These are phyloP conservation scores for Platyura marginata DNA, from an alignment of 1,140 invertebrate species.

Conservation along the genomic window DNA sequence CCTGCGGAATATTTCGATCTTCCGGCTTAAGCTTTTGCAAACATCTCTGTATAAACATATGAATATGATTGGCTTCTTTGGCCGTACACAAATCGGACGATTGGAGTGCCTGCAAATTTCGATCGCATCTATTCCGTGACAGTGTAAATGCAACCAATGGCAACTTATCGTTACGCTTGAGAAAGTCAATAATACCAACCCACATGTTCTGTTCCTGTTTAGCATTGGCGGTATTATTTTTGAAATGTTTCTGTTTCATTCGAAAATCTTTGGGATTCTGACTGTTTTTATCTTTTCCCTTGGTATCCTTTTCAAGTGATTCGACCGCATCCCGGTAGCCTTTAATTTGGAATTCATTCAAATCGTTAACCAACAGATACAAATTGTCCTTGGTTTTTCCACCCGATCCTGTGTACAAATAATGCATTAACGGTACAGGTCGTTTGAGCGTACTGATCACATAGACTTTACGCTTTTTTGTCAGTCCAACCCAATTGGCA, in stretches of 20 bases:
- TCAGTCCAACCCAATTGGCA: constrained; percentile 92
- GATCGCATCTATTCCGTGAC: constrained; percentile 68
- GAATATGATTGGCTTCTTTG: constrained; percentile 66
- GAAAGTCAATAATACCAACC: constrained; percentile 63
- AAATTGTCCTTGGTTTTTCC: constrained; percentile 65
- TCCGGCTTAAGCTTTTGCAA: constrained; percentile 65
- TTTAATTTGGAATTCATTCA: constrained; percentile 43
- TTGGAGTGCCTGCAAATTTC: constrained; percentile 50
- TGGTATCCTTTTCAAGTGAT: constrained; percentile 33
- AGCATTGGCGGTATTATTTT: constrained; percentile 12
- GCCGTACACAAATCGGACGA: constrained; percentile 65
- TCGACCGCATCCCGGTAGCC: constrained; percentile 53
- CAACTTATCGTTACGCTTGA: constrained; percentile 62
- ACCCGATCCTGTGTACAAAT: constrained; percentile 69
- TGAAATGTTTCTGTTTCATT: background rate
- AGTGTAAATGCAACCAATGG: constrained; percentile 91
- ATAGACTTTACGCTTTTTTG: constrained; percentile 82
- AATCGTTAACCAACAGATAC: constrained; percentile 67
- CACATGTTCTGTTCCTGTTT: constrained; percentile 70
- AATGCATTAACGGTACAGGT: constrained; percentile 91
- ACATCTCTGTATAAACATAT: constrained; percentile 65
- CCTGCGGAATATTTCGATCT: constrained; percentile 80
- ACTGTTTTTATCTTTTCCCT: background rate
- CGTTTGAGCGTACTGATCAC: constrained; percentile 87
- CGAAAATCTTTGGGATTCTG: background rate